Conservation (phyloP, 2,888 invertebrate species). For the Conops quadrifasciatus region DNA sequence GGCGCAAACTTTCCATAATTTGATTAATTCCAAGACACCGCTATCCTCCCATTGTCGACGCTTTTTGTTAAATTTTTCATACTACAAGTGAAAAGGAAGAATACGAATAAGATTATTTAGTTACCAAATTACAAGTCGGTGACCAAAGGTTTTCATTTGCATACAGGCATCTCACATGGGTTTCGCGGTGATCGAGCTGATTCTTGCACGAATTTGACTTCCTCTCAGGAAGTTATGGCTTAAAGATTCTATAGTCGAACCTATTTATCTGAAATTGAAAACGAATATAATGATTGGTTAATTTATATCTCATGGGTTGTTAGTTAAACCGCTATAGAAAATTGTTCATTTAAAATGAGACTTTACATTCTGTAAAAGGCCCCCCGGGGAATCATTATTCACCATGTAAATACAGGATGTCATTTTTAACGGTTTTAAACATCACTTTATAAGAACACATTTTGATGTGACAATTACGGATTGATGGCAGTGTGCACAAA, state of each 20-base stretch:
- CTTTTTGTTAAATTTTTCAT: constrained; percentile 65
- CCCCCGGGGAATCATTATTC: too few species aligned
- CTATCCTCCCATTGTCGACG: constrained; percentile 65
- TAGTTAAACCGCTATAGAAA: too few species aligned
- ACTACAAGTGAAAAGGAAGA: constrained; percentile 41
- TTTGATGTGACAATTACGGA: too few species aligned
- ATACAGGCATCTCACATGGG: constrained; percentile 64
- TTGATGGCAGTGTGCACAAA: too few species aligned
- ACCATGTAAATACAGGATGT: too few species aligned
- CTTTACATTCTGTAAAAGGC: too few species aligned
- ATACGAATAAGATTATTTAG: constrained; percentile 1
- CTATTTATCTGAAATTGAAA: not conserved
- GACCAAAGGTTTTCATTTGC: constrained; percentile 38
- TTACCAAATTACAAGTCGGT: constrained; percentile 8
- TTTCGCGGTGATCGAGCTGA: constrained; percentile 57
- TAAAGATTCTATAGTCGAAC: not conserved
- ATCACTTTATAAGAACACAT: too few species aligned
- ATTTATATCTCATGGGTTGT: too few species aligned
- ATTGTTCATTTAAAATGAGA: too few species aligned
- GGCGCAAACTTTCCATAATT: constrained; percentile 65
- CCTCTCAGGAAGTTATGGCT: not conserved
- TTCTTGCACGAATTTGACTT: constrained; percentile 33
- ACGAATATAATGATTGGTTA: too few species aligned
- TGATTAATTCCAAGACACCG: constrained; percentile 62
- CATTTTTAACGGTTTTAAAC: too few species aligned